phyloP scores from a whole-genome alignment of 1,140 invertebrate species.

The Caenorhabditis brenneri region DNA sequence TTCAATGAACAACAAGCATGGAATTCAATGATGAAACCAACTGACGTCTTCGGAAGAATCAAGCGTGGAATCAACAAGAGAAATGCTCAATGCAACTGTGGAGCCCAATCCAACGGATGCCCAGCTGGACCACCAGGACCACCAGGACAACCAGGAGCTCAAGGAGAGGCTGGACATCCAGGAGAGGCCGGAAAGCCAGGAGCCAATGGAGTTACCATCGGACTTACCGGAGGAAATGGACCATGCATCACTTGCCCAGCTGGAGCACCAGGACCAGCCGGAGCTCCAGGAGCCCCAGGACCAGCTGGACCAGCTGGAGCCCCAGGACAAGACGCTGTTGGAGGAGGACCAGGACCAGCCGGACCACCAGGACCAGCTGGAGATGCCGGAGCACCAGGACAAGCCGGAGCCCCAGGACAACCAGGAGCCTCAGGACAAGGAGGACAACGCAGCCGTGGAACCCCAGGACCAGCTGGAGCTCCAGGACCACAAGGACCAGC shows the following conservation, averaged over 20 bases:
- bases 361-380: conserved; percentile 45
- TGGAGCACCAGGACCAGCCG: conserved; percentile 46
- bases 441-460: conserved; percentile 36
- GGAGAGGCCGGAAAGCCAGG: conserved; percentile 52
- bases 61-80: conserved; percentile 45
- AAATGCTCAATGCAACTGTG: conserved; percentile 36
- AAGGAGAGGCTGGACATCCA: conserved; percentile 31
- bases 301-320: conserved; percentile 36
- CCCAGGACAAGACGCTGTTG: conserved; percentile 35
- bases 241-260: conserved; percentile 40
- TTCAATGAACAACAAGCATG: conserved; percentile 54
- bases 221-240: not conserved
- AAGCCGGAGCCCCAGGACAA: conserved; percentile 32
- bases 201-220: conserved; percentile 16
- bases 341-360: conserved; percentile 38
- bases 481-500: conserved; percentile 47
- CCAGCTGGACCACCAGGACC: conserved; percentile 49
- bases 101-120: conserved; percentile 4
- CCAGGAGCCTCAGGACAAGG: conserved; percentile 37
- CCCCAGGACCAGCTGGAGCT: conserved; percentile 41
- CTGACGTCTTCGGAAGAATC: conserved; percentile 10
- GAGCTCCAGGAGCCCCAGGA: conserved; percentile 42
- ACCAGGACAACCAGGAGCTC: conserved; percentile 44
- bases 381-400: conserved; percentile 42
- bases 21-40: conserved; percentile 49